phyloP scores from a whole-genome alignment of 2,888 invertebrate species.

The Nomada lathburiana region DNA sequence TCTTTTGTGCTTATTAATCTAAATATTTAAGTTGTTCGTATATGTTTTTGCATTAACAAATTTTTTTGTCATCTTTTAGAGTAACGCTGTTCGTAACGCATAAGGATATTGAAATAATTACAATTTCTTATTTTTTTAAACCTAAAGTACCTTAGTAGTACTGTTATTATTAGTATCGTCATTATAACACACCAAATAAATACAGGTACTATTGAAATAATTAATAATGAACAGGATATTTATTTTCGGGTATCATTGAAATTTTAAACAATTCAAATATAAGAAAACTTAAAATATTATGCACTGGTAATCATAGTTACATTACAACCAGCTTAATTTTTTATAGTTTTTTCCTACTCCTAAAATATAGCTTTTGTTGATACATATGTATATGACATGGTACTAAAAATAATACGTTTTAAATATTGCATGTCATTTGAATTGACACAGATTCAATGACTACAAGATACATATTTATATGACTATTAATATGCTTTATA shows the following conservation, averaged over 20 bases:
- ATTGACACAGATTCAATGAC: conserved; percentile 62
- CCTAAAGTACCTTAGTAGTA: conserved; percentile 47
- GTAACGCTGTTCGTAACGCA: conserved; percentile 46
- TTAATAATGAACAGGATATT: conserved; percentile 35
- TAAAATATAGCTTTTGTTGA: conserved; percentile 48
- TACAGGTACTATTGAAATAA: conserved; percentile 60
- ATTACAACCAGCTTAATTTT: conserved; percentile 44
- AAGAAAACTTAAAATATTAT: conserved; percentile 50
- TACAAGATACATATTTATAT: conserved; percentile 53
- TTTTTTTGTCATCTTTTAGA: conserved; percentile 38
- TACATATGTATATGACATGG: conserved; percentile 44
- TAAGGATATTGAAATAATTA: conserved; percentile 54
- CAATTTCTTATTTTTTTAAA: conserved; percentile 52
- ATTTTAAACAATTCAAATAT: conserved; percentile 42
- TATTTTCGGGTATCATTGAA: conserved; percentile 34
- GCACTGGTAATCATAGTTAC: conserved; percentile 35
- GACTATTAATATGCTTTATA: conserved; percentile 55
- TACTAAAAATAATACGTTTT: conserved; percentile 52
- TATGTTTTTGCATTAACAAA: conserved; percentile 30
- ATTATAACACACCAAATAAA: conserved; percentile 56
- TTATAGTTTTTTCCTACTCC: conserved; percentile 44
- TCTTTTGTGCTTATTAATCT: conserved; percentile 41
- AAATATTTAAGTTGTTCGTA: conserved; percentile 33
- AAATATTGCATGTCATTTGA: conserved; percentile 48
- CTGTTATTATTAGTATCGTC: conserved; percentile 32